Evolutionary conservation across 2,113 vertebrate genomes (phyloP).

Genomic region (Cranoglanis bouderius): DNA sequence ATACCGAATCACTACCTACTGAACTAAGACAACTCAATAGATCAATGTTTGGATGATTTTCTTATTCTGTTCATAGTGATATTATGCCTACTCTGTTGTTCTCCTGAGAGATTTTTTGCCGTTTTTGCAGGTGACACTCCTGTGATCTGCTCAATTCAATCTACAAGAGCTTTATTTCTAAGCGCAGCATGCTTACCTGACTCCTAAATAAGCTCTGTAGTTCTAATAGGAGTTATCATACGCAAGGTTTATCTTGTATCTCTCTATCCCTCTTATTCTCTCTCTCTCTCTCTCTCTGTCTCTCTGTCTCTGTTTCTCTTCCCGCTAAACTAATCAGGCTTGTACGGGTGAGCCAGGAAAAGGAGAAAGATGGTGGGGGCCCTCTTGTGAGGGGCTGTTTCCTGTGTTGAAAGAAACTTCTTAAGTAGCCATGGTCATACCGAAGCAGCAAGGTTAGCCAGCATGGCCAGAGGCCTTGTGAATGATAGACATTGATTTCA

Average conservation of each 20-base stretch:
- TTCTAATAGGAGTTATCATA: background rate
- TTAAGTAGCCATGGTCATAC: slow-evolving; percentile 38
- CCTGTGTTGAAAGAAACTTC: slow-evolving; percentile 36
- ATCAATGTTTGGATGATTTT: background rate
- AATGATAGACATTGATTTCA: slow-evolving; percentile 56
- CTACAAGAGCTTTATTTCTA: background rate
- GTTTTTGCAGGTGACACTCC: background rate
- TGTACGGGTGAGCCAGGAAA: slow-evolving; percentile 15
- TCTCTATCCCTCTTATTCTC: background rate
- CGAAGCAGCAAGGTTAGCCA: slow-evolving; percentile 40
- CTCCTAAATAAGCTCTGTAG: background rate
- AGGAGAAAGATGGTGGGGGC: background rate
- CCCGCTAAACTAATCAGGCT: slow-evolving; percentile 60
- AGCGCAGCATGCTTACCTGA: background rate
- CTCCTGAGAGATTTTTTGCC: background rate
- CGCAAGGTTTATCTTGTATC: background rate
- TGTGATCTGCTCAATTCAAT: background rate
- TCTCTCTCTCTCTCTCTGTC: slow-evolving; percentile 23
- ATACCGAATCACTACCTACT: too few relatives aligned
- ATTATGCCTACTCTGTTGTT: background rate
- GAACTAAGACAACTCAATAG: background rate
- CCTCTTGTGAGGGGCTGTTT: slow-evolving; percentile 36
- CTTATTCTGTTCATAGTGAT: background rate
- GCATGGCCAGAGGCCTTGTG: slow-evolving; percentile 11
- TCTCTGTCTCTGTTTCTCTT: background rate